phyloP scores from a whole-genome alignment of 2,113 vertebrate genomes.

The Phylloscopus trochiloides region DNA sequence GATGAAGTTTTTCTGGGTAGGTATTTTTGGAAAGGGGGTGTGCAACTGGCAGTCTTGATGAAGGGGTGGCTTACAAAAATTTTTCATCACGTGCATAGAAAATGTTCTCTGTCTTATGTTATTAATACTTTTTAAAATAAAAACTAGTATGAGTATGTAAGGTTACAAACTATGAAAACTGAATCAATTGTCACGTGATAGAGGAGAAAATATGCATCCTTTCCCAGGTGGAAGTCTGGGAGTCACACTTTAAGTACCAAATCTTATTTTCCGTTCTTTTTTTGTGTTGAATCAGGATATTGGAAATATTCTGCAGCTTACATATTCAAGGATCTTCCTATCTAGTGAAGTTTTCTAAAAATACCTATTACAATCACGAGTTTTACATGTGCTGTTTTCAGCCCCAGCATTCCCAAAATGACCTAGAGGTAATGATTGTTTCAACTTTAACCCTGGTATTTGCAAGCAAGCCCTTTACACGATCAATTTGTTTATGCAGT shows the following conservation, averaged over 20 bases:
- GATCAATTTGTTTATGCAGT: constrained; percentile 56
- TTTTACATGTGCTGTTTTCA: not conserved
- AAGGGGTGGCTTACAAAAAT: not conserved
- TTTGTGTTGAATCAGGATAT: not conserved
- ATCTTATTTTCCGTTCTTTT: not conserved
- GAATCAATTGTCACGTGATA: not conserved
- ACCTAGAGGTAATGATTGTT: constrained; percentile 40
- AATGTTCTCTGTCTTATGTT: not conserved
- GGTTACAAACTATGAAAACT: not conserved
- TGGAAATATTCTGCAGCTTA: not conserved
- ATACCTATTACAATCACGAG: not conserved
- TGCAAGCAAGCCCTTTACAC: constrained; percentile 52
- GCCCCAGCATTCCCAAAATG: not conserved
- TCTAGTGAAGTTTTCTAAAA: not conserved
- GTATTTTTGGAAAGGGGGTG: accelerated
- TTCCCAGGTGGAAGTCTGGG: not conserved
- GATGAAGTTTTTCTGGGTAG: not conserved
- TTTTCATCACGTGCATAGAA: not conserved
- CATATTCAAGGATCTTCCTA: not conserved
- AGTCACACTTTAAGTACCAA: not conserved
- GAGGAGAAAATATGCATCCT: not conserved
- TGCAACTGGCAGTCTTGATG: not conserved
- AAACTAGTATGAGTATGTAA: not conserved
- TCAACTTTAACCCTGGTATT: constrained; percentile 51
- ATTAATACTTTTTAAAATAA: not conserved